These are phyloP conservation scores for Syritta pipiens DNA, from an alignment of 2,888 invertebrate species.

Conservation along the genomic window DNA sequence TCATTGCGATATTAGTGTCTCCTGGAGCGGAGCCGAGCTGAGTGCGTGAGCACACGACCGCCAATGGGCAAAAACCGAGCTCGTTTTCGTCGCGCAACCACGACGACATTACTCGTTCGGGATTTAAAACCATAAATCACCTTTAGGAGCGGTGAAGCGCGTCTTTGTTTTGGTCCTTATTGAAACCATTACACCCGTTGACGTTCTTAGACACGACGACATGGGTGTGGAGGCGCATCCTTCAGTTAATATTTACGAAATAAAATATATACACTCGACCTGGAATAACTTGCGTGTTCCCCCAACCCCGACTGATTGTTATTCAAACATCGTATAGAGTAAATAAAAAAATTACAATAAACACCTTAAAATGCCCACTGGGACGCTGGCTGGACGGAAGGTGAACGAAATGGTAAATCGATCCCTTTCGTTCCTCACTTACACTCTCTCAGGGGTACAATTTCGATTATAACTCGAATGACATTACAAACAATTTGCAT, in stretches of 20 bases:
- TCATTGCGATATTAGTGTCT: slow-evolving; percentile 14
- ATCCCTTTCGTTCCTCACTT: slow-evolving; percentile 21
- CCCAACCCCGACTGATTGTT: slow-evolving; percentile 18
- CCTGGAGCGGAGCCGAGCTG: no score
- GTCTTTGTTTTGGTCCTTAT: no score
- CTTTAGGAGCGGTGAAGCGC: slow-evolving; percentile 12
- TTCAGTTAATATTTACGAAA: slow-evolving; percentile 29
- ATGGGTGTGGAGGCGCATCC: neutral
- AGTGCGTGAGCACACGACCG: neutral
- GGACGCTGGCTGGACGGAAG: no score
- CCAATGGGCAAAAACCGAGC: slow-evolving; percentile 1
- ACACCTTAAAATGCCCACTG: slow-evolving; percentile 28
- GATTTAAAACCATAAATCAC: slow-evolving; percentile 27
- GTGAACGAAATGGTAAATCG: slow-evolving; percentile 20
- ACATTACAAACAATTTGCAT: slow-evolving; percentile 51
- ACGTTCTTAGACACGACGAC: no score
- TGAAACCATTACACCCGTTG: slow-evolving; percentile 6
- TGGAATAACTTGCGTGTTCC: no score
- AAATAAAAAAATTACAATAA: slow-evolving; percentile 38
- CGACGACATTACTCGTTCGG: neutral
- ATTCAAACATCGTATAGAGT: slow-evolving; percentile 2
- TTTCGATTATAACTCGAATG: slow-evolving; percentile 46
- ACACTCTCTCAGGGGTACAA: slow-evolving; percentile 18
- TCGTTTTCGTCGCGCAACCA: neutral
- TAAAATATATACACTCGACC: no score